Evolutionary conservation across 2,888 invertebrate species (phyloP), one percentile per base, ranked within the genome.

Genomic region (Agrenia bidenticulata): DNA sequence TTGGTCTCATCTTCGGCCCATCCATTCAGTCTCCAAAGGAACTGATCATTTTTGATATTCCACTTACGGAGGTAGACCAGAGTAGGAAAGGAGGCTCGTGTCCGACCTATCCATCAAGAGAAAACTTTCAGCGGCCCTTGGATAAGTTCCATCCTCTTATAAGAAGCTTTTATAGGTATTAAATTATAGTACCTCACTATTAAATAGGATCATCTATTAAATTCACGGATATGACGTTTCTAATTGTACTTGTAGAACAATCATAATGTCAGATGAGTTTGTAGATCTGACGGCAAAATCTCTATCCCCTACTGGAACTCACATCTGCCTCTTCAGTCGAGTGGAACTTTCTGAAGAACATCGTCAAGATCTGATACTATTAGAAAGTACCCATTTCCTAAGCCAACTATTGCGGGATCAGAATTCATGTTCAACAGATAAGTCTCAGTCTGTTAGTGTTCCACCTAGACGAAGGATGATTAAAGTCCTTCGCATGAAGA

Each of bases 11-110:
- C 26, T 67, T 73, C 27, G 73, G 73, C 0, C 49, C 71, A 7
- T 70, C 71, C 2, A 27, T 73, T 19, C 61, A 64, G 19, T 63
- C 63, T 53, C 71, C 67, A 11, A 73, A 73, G 41, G 73, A 73
- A 59, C 59, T 69, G 7, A 61, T 63, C 23, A 45, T 41, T 15
- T 67, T 70, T 57, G 64, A 70, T 23, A 2, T 69, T 23, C 39
- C 55, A 15, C 13, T 15, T 15, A 32, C 17, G 21, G n/a, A 32
- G 4, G 32, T 32, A n/a, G n/a, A n/a, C n/a, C n/a, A n/a, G n/a
- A n/a, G n/a, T n/a, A n/a, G 32, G 11, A 4, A 32, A 32, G 32
- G 32, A 32, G 32, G 32, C 32, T 7, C 32, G 4, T 32, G 32
- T 32, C 32, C 5, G 15, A 45, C 17, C 17, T 17, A n/a, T 19